Evolutionary conservation across 2,113 vertebrate species (phyloP).

Genomic region (Pimephales promelas): DNA sequence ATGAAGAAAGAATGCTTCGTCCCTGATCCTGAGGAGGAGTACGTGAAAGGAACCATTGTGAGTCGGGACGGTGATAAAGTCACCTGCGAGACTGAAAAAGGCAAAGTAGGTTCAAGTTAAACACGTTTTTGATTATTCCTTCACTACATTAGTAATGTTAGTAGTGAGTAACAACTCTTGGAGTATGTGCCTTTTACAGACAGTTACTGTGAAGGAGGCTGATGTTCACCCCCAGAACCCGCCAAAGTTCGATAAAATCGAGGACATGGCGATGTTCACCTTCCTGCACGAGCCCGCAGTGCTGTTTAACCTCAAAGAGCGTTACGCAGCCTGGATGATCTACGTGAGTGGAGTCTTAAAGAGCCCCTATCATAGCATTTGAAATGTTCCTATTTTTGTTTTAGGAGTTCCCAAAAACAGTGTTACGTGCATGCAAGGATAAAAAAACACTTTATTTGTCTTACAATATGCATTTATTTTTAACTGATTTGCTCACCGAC

Average conservation of each 20-base stretch:
- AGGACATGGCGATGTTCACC: slow-evolving; percentile 86
- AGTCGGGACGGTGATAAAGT: slow-evolving; percentile 77
- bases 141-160: background rate
- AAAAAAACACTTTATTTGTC: no score
- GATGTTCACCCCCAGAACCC: slow-evolving; percentile 84
- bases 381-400: no score
- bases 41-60: slow-evolving; percentile 70
- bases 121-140: background rate
- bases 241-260: slow-evolving; percentile 82
- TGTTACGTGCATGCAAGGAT: no score
- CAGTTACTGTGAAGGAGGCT: slow-evolving; percentile 76
- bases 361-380: no score
- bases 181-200: slow-evolving; percentile 56
- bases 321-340: slow-evolving; percentile 84
- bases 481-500: no score
- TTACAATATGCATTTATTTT: no score
- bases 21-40: slow-evolving; percentile 75
- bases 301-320: slow-evolving; percentile 84
- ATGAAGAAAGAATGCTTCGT: slow-evolving; percentile 77
- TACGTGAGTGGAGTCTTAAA: slow-evolving; percentile 73
- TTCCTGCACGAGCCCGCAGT: slow-evolving; percentile 82
- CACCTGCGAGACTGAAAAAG: slow-evolving; percentile 78
- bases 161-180: background rate
- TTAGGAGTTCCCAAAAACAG: no score
- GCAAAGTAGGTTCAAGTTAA: slow-evolving; percentile 67